Evolutionary conservation across 1,140 invertebrate species (phyloP).

Genomic region (Caerostris darwini): DNA sequence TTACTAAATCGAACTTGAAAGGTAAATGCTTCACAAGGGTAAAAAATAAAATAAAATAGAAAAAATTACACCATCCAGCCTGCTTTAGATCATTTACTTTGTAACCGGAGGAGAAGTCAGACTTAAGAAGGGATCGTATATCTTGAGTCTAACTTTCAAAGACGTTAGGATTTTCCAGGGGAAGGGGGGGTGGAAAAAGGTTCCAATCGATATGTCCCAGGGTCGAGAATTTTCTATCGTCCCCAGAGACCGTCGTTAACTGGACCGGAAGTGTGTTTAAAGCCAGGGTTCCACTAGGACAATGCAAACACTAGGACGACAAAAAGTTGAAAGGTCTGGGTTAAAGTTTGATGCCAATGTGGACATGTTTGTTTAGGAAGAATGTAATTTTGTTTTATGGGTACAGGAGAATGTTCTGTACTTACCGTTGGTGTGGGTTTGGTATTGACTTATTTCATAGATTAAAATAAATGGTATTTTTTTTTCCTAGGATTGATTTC

Average conservation of each 20-base stretch:
- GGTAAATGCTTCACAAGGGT: neutral
- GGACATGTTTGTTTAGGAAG: neutral
- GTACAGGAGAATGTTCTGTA: neutral
- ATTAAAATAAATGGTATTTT: no score
- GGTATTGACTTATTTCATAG: no score
- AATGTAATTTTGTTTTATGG: conserved; percentile 22
- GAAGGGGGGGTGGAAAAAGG: neutral
- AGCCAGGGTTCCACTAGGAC: conserved; percentile 6
- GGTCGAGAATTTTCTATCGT: conserved; percentile 34
- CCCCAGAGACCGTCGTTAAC: conserved; percentile 6
- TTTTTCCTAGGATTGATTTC: no score
- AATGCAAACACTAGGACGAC: conserved; percentile 40
- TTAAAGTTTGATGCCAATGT: conserved; percentile 3
- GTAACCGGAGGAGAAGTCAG: conserved; percentile 32
- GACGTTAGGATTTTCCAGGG: conserved; percentile 16
- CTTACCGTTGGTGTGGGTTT: neutral
- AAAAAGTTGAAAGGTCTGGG: conserved; percentile 19
- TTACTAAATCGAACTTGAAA: conserved; percentile 50
- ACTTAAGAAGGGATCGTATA: conserved; percentile 34
- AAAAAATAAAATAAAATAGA: neutral
- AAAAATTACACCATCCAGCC: neutral
- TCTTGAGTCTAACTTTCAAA: conserved; percentile 50
- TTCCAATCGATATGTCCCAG: conserved; percentile 26
- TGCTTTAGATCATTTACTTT: conserved; percentile 59
- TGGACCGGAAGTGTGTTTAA: conserved; percentile 53